Evolutionary conservation across 2,113 vertebrate species (phyloP).

Genomic region (Marcusenius ussheri): DNA sequence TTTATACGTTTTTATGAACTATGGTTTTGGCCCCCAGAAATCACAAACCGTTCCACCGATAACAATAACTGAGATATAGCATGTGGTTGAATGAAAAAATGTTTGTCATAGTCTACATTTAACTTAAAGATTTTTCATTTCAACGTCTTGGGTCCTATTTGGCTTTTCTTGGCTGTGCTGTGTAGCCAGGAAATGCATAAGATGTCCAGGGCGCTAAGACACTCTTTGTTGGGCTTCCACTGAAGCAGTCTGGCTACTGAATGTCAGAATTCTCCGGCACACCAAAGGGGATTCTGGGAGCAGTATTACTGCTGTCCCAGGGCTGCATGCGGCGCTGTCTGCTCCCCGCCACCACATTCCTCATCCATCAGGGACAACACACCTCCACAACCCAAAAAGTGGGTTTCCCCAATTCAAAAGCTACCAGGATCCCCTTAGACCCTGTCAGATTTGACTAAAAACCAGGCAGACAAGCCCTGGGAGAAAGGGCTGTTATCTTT

Average conservation of each 20-base stretch:
- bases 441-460: slow-evolving; percentile 15
- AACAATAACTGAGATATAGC: neutral
- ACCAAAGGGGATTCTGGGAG: neutral
- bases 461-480: slow-evolving; percentile 1
- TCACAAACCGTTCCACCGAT: neutral
- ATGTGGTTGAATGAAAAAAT: neutral
- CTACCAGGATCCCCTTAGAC: slow-evolving; percentile 12
- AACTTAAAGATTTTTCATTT: neutral
- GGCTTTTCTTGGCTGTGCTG: neutral
- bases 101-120: neutral
- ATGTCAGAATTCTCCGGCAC: neutral
- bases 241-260: neutral
- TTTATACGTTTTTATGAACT: neutral
- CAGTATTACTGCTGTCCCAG: neutral
- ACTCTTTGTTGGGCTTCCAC: neutral
- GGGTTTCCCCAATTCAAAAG: slow-evolving; percentile 11
- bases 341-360: neutral
- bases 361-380: neutral
- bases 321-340: neutral
- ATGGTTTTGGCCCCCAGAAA: neutral
- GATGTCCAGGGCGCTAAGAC: neutral
- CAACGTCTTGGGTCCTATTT: neutral
- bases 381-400: neutral
- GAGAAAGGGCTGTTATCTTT: slow-evolving; percentile 14
- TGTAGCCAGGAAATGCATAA: no score